Evolutionary conservation across 2,113 vertebrate species (phyloP), one percentile per base, ranked within the genome.

Genomic region (Plecotus auritus): DNA sequence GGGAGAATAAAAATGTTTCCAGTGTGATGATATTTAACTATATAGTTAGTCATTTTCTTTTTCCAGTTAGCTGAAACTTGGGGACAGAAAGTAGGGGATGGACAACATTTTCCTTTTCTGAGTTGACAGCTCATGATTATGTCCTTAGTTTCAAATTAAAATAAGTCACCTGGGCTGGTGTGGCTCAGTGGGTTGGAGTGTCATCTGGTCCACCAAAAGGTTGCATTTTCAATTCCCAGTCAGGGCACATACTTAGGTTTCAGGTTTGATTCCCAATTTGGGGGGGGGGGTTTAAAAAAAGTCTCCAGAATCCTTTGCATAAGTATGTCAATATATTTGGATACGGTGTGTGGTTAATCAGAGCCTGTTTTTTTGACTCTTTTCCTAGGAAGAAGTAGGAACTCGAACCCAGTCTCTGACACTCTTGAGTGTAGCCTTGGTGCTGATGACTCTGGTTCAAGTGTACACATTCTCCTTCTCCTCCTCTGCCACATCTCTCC

Each of bases 381-480:
- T 66, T 94, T 86, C 93, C 77, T 82, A n/a, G 70, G 32, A 47
- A 64, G 74, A 88, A 45, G 30, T 26, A 56, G 18, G n/a, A 82
- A 54, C 16, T 76, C 1, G 17, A 20, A 6, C 47, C 56, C 40
- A 78, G 4, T 17, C 20, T 35, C 35, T 73, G 81, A n/a, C 9
- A 7, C 35, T 72, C 40, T 84, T 74, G 64, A 92, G 18, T 6
- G 23, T 12, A 54, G 42, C 30, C 7, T 69, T 23, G 61, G 42
- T 37, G 22, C 40, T 28, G 35, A 64, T 0, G 2, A 59, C 42
- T 45, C 61, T 61, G 66, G 4, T 30, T 66, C 28, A 42, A 83
- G 69, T 12, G 5, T 20, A 5, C 2, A 4, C 0, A 22, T 11
- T 8, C 13, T 12, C 3, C 45, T 10, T 84, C 45, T 64, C 20